Base-by-base conservation (phyloP, 2,888 invertebrate genomes). In the Folsomia manolachei region DNA sequence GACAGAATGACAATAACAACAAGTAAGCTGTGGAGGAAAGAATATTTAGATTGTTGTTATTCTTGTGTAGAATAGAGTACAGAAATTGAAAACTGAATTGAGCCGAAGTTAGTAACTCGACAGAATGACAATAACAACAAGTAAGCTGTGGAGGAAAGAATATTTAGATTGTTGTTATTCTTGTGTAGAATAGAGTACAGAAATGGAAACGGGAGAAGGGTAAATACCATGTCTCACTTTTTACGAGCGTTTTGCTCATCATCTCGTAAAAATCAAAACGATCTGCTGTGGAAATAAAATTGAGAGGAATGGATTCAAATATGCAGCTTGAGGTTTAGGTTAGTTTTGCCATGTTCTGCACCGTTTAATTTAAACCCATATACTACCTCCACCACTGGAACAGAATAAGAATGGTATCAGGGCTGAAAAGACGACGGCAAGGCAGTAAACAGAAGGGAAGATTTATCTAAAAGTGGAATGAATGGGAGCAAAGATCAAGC, bases 261-360 rank as follows among this genome's bases (percentile, higher is more conserved):
- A 62, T 62, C 21, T 62, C 62, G 26, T 62, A 62, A 62, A 62
- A 62, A 62, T 62, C 62, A 62, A n/a, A 62, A 62, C 26, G 62
- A 62, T 11, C 56, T 19, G 56, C 56, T 56, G 56, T 19, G n/a
- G 56, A 56, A 56, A 56, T 56, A 56, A 56, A 56, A 56, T 56
- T 18, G 11, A 56, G 56, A 14, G n/a, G n/a, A n/a, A n/a, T n/a
- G n/a, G 21, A 56, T 56, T 19, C 21, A 56, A 19, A 4, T 4
- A 56, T 18, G 7, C n/a, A 56, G 4, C 18, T 56, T n/a, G 11
- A 4, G n/a, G n/a, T n/a, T 14, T 56, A 21, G 56, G 18, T 19
- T 56, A 7, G n/a, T 56, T 39, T 39, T 39, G 14, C 39, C 39
- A 39, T 14, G 14, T 39, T 39, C 14, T 39, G 39, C 39, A 39